Evolutionary conservation across 2,113 vertebrate species (phyloP).

Genomic region (Sceloporus tristichus): DNA sequence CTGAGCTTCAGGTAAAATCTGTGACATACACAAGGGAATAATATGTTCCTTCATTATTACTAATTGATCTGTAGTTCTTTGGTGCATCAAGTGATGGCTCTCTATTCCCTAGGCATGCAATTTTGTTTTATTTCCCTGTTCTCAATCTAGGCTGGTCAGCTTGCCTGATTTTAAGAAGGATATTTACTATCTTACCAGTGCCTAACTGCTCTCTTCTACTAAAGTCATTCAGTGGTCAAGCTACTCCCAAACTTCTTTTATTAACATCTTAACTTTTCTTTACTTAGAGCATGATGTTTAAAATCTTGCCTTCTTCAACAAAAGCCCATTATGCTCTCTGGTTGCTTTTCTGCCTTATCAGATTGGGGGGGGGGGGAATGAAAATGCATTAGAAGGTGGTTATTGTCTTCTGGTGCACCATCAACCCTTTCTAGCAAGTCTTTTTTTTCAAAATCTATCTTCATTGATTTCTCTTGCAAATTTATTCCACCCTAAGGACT

Average conservation of each 20-base stretch:
- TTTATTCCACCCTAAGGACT: neutral
- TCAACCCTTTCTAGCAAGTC: neutral
- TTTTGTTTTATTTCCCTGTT: neutral
- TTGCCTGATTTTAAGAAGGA: neutral
- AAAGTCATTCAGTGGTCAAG: neutral
- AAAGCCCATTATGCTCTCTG: neutral
- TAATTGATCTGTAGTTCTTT: neutral
- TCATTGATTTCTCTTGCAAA: constrained; percentile 17
- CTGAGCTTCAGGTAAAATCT: neutral
- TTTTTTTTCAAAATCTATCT: neutral
- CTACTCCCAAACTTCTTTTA: neutral
- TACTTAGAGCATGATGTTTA: neutral
- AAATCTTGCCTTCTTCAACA: neutral
- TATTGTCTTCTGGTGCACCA: neutral
- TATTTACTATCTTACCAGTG: neutral
- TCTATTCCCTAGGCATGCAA: neutral
- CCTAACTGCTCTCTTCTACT: neutral
- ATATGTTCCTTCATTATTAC: neutral
- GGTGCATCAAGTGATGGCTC: neutral
- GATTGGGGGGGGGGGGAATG: neutral
- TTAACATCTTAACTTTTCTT: constrained; percentile 1
- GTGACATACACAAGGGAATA: neutral
- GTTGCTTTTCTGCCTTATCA: neutral
- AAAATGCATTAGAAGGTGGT: constrained; percentile 4
- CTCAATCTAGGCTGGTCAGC: neutral